These are phyloP conservation scores for Anableps anableps DNA, from an alignment of 2,797 vertebrate species.

Conservation along the genomic window DNA sequence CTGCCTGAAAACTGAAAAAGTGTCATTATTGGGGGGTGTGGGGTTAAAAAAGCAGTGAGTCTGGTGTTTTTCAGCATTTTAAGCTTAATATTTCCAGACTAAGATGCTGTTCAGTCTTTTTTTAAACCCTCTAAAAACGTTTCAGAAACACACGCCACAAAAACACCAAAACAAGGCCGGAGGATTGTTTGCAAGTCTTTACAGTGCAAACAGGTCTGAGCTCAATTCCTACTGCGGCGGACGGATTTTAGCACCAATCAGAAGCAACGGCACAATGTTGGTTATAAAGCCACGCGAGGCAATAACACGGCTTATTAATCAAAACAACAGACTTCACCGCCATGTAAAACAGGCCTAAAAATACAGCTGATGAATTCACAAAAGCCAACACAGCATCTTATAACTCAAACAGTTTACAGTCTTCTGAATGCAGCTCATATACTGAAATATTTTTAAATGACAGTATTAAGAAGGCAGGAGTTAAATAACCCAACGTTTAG, in stretches of 20 bases:
- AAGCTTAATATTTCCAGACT: neutral
- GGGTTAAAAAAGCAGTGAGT: too few species aligned
- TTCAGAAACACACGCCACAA: neutral
- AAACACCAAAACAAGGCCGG: neutral
- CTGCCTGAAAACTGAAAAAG: too few species aligned
- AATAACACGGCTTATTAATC: constrained; percentile 65
- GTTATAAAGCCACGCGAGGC: constrained; percentile 51
- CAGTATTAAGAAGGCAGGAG: constrained; percentile 9
- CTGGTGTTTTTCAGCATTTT: neutral
- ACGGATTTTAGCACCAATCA: constrained; percentile 25
- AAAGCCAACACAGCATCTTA: constrained; percentile 25
- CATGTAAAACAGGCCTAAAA: constrained; percentile 39
- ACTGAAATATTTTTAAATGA: constrained; percentile 17
- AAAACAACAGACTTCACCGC: constrained; percentile 45
- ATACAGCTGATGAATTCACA: constrained; percentile 36
- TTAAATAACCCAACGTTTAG: constrained; percentile 30
- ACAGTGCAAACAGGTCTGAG: constrained; percentile 24
- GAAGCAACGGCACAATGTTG: constrained; percentile 28
- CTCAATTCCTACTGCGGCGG: constrained; percentile 23
- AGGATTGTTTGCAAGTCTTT: neutral
- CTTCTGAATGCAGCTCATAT: constrained; percentile 25
- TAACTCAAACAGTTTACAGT: constrained; percentile 42
- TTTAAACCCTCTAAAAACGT: neutral
- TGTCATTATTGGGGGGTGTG: too few species aligned
- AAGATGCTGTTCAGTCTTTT: neutral